Base-by-base conservation (phyloP, 2,797 vertebrate species). In the Hyperoplus immaculatus region DNA sequence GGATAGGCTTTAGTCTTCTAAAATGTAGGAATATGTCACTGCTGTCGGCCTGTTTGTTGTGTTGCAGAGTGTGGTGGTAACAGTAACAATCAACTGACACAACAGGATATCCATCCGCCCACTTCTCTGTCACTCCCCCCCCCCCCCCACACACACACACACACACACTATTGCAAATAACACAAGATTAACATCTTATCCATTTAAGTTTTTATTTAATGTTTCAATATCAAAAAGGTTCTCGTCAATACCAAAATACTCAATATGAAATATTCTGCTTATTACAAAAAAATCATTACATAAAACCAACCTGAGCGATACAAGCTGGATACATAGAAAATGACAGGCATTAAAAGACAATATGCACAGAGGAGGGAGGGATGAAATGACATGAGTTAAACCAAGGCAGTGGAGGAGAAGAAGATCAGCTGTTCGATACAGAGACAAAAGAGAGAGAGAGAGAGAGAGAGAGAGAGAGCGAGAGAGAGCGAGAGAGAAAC, bases 181-280 rank as follows among this genome's bases (percentile, higher is more conserved):
- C 10, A 81, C 36, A 74, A 64, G 18, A 80, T 47, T 50, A 61
- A 78, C 38, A 72, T 60, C 6, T 59, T 42, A 69, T 67, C 41
- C 14, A 84, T 78, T 88, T 70, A 67, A 38, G n/a, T 81, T 86
- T 92, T 94, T 93, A 94, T 92, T 29, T 94, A 36, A 85, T 42
- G 61, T 81, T 90, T 82, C 63, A 75, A 49, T 85, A 84, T 88
- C 43, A 87, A 86, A 87, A 89, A 59, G 11, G 13, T 69, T 71
- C 29, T 70, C 10, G 76, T 84, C 68, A 69, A 84, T 66, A 87
- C 82, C 78, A 89, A 89, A 90, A 86, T 36, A 72, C 10, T 18
- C 16, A 58, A 77, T 45, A 78, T 15, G 12, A 87, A 86, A 78
- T 57, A 83, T 76, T 80, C 68, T 50, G 65, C 8, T 75, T 15